Conservation (phyloP, 2,888 invertebrate species). For the Drosophila kambysellisi region DNA sequence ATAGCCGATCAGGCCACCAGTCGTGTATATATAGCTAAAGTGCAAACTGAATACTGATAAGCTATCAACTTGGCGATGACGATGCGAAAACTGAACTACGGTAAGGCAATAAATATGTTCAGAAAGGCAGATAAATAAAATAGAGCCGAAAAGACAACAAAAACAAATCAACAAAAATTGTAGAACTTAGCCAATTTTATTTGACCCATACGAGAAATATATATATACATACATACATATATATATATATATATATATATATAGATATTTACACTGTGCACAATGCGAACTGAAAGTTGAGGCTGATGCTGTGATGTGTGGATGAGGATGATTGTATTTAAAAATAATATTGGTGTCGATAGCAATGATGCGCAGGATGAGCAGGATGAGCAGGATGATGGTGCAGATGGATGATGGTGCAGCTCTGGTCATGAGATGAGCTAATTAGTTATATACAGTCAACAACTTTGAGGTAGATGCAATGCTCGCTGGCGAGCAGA, state of each 20-base stretch:
- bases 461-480: slow-evolving; percentile 78
- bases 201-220: slow-evolving; percentile 46
- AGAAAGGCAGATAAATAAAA: slow-evolving; percentile 23
- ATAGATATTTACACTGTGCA: slow-evolving; percentile 1
- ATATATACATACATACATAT: neutral
- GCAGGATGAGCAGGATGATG: slow-evolving; percentile 5
- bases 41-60: slow-evolving; percentile 39
- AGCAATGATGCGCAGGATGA: neutral
- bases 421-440: slow-evolving; percentile 7
- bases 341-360: slow-evolving; percentile 10
- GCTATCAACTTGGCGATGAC: slow-evolving; percentile 45
- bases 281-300: slow-evolving; percentile 10
- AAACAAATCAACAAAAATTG: neutral
- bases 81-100: neutral
- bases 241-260: neutral
- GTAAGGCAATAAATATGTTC: neutral
- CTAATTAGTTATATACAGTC: slow-evolving; percentile 66
- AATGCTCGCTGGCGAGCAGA: slow-evolving; percentile 76
- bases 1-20: slow-evolving; percentile 50
- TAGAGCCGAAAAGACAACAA: slow-evolving; percentile 1
- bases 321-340: neutral
- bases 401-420: neutral
- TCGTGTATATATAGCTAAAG: slow-evolving; percentile 22
- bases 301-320: slow-evolving; percentile 1
- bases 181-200: slow-evolving; percentile 53